A percentile compares a stretch with the other conserved stretches of the same genome.
These are phyloP conservation scores for Corythaeola cristata DNA, from an alignment of 2,113 vertebrate genomes.

Conservation along the genomic window DNA sequence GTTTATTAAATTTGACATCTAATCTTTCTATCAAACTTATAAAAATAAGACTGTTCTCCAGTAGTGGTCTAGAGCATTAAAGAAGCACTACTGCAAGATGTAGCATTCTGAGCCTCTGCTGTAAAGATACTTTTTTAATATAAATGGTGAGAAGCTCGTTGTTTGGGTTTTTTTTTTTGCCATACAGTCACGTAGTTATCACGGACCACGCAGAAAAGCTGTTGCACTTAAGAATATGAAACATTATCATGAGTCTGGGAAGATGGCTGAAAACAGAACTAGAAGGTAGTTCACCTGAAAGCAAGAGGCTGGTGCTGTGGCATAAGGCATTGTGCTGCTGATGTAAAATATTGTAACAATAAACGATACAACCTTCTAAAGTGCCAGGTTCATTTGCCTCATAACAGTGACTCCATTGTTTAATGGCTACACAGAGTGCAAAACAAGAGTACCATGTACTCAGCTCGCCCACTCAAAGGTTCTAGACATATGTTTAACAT, in stretches of 20 bases:
- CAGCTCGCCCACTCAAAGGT: neutral
- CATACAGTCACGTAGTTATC: neutral
- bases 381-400: neutral
- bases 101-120: neutral
- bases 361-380: neutral
- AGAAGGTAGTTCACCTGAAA: neutral
- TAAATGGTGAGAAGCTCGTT: neutral
- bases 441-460: neutral
- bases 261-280: neutral
- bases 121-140: neutral
- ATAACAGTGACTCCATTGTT: neutral
- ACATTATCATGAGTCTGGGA: neutral
- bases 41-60: constrained; percentile 25
- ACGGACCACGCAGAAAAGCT: neutral
- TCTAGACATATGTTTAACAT: neutral
- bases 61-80: neutral
- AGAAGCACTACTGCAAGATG: neutral
- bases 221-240: neutral
- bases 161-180: neutral
- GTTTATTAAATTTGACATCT: constrained; percentile 64
- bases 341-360: neutral
- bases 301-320: neutral
- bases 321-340: neutral
- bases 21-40: constrained; percentile 55
- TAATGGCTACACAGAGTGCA: neutral